Percentiles rank a stretch among this genome's conserved stretches.
Conservation (phyloP, 2,888 invertebrate genomes). For the Euzetes globulus region DNA sequence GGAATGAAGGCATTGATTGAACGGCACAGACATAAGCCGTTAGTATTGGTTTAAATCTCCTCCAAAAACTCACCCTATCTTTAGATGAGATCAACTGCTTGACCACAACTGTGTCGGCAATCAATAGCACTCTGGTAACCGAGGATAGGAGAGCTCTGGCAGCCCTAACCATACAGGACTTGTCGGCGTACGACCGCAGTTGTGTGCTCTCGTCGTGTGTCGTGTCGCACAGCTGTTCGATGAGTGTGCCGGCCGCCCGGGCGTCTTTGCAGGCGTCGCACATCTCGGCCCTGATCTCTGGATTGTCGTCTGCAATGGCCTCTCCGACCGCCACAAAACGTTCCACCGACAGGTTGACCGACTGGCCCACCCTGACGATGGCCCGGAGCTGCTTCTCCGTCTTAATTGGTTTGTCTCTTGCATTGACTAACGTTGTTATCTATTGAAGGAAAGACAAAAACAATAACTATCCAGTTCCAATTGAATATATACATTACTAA, state of each 20-base stretch:
- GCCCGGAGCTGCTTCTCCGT: constrained; percentile 61
- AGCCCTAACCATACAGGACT: constrained; percentile 64
- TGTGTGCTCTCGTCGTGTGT: constrained; percentile 3
- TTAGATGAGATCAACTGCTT: constrained; percentile 90
- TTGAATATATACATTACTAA: too few species aligned
- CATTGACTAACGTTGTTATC: constrained; percentile 78
- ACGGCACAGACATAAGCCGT: too few species aligned
- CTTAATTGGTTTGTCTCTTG: constrained; percentile 53
- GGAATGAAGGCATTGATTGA: neutral
- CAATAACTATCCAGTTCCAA: too few species aligned
- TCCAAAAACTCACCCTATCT: constrained; percentile 65
- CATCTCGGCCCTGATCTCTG: constrained; percentile 94
- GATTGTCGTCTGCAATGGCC: constrained; percentile 96
- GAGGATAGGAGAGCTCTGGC: constrained; percentile 86
- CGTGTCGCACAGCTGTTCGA: constrained; percentile 27
- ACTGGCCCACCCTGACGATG: constrained; percentile 85
- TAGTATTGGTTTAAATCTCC: neutral
- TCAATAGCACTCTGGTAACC: constrained; percentile 85
- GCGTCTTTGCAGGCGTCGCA: constrained; percentile 97
- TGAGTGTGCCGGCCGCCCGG: constrained; percentile 71
- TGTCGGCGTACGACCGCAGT: constrained; percentile 40
- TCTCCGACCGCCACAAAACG: constrained; percentile 97
- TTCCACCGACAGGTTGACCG: constrained; percentile 93
- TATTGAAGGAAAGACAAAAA: constrained; percentile 45
- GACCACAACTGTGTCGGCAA: constrained; percentile 96